These are phyloP conservation scores for Zaprionus camerounensis DNA, from an alignment of 1,140 invertebrate genomes.

Conservation along the genomic window DNA sequence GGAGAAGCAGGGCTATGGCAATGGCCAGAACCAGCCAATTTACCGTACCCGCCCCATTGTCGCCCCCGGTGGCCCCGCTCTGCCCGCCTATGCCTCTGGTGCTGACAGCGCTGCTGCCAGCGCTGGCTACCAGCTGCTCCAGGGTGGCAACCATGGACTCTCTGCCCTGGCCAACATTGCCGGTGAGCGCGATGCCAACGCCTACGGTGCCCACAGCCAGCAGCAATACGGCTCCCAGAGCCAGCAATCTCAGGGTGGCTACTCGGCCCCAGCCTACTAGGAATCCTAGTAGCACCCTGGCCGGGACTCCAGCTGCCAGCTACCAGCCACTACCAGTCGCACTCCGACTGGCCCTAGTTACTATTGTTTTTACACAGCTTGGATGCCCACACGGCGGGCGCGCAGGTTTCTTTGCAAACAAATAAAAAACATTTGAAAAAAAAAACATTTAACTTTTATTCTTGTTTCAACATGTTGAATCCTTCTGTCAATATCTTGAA, in stretches of 20 bases:
- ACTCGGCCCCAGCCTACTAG: slow-evolving; percentile 61
- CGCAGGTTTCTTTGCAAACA: slow-evolving; percentile 70
- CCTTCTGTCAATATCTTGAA: no score
- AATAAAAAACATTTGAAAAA: slow-evolving; percentile 70
- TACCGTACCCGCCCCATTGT: slow-evolving; percentile 54
- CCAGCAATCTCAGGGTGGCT: slow-evolving; percentile 48
- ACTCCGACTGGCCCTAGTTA: slow-evolving; percentile 58
- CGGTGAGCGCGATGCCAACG: slow-evolving; percentile 59
- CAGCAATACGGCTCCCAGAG: slow-evolving; percentile 56
- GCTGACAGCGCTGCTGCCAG: slow-evolving; percentile 71
- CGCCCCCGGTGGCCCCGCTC: slow-evolving; percentile 43
- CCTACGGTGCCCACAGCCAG: slow-evolving; percentile 50
- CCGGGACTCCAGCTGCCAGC: slow-evolving; percentile 37
- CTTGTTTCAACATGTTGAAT: background rate
- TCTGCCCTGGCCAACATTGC: slow-evolving; percentile 74
- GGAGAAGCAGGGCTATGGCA: slow-evolving; percentile 24
- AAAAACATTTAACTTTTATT: background rate
- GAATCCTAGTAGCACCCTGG: slow-evolving; percentile 17
- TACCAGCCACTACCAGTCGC: slow-evolving; percentile 26
- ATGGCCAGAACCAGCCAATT: slow-evolving; percentile 34
- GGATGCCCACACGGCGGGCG: slow-evolving; percentile 52
- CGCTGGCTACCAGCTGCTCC: slow-evolving; percentile 77
- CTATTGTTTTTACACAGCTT: slow-evolving; percentile 58
- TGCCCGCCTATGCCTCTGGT: slow-evolving; percentile 69
- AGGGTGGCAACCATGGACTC: slow-evolving; percentile 75